Conservation (phyloP, 2,113 vertebrate genomes). For the Anolis carolinensis region DNA sequence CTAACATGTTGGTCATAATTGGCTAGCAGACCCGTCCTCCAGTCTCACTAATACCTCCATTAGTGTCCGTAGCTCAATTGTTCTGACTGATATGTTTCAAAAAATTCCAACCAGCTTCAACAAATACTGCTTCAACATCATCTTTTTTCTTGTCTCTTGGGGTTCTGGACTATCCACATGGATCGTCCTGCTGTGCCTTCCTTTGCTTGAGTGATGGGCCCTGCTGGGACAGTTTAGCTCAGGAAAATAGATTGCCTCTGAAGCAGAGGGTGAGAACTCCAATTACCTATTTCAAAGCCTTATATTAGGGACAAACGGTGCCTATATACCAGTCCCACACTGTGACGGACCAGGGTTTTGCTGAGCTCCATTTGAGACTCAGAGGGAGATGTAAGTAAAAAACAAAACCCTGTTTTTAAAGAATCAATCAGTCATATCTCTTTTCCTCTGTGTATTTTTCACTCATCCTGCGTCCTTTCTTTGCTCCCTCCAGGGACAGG, state of each 20-base stretch:
- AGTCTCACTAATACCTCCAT: neutral
- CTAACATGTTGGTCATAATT: neutral
- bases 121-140: neutral
- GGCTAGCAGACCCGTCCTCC: neutral
- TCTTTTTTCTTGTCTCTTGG: neutral
- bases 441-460: neutral
- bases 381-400: neutral
- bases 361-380: neutral
- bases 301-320: constrained; percentile 15
- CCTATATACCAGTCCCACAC: neutral
- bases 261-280: neutral
- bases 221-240: constrained; percentile 17
- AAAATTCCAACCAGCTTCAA: neutral
- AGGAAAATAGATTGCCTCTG: neutral
- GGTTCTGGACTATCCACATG: neutral
- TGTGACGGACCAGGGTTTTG: constrained; percentile 1
- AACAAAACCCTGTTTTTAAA: neutral
- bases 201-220: constrained; percentile 11
- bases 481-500: neutral
- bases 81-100: neutral
- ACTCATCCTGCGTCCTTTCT: neutral
- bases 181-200: neutral
- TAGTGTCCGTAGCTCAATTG: neutral
- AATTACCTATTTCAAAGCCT: neutral
- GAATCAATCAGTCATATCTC: neutral